Conservation (phyloP, 2,888 invertebrate genomes). For the Quadriops clusia region DNA sequence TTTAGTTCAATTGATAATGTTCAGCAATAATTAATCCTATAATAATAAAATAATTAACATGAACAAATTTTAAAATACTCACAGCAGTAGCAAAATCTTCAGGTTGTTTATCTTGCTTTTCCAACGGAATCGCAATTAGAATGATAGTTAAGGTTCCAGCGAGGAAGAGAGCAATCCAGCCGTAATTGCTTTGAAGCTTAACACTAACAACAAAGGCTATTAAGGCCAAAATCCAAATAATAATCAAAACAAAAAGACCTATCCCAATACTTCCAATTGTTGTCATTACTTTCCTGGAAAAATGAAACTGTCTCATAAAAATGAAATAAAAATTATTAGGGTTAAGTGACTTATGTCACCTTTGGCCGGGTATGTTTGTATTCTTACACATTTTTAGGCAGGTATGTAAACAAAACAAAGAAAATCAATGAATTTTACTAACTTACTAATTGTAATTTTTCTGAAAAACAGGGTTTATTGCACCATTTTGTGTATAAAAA, state of each 20-base stretch:
- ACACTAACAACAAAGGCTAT: slow-evolving; percentile 52
- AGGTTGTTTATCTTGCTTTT: slow-evolving; percentile 19
- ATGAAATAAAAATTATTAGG: too few species aligned
- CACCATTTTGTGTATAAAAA: too few species aligned
- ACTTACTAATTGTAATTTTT: too few species aligned
- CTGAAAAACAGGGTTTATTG: too few species aligned
- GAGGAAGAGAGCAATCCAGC: slow-evolving; percentile 45
- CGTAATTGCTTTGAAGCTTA: slow-evolving; percentile 52
- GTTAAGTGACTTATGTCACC: too few species aligned
- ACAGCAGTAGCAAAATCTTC: slow-evolving; percentile 1
- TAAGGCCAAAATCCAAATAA: slow-evolving; percentile 51
- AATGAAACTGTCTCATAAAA: background rate
- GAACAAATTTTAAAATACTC: slow-evolving; percentile 4
- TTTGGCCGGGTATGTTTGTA: too few species aligned
- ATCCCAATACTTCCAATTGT: slow-evolving; percentile 43
- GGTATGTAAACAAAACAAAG: too few species aligned
- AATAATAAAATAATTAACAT: background rate
- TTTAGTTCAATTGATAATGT: too few species aligned
- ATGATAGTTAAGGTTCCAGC: slow-evolving; percentile 46
- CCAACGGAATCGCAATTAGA: slow-evolving; percentile 47
- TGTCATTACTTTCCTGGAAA: slow-evolving; percentile 19
- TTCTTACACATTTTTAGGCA: too few species aligned
- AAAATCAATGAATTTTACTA: too few species aligned
- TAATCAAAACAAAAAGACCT: slow-evolving; percentile 53
- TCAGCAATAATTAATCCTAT: background rate